Base-by-base conservation (phyloP, 2,113 vertebrate species). In the Mesitornis unicolor region DNA sequence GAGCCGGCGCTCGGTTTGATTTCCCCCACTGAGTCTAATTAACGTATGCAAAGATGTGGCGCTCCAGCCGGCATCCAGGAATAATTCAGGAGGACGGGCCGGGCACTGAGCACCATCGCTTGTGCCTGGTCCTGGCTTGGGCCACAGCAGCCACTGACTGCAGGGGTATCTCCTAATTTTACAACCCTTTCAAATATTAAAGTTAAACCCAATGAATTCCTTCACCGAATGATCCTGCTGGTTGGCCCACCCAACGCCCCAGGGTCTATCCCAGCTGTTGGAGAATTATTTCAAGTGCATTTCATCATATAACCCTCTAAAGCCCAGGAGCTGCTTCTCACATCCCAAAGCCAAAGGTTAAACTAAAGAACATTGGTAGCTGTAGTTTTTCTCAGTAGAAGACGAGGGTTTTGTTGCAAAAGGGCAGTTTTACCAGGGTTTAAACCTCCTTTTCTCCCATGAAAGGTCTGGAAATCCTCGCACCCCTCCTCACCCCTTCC, bases 21-120 rank as follows among this genome's bases (percentile, higher is more conserved):
- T 91, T 87, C 60, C 15, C 93, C 81, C 84, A 26, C 92, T 51
- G 69, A 93, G 95, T 7, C 57, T 56, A 67, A 91, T 85, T 84
- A 93, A 89, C 0, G 1, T 31, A 36, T 48, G 57, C 81, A 42
- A 84, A 75, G 93, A n/a, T 1, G 89, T 17, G 1, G 80, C 31
- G 2, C 88, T 5, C 6, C 24, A 71, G 80, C 22, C 10, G 68
- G 36, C 77, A 10, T 18, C 8, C 25, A n/a, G 3, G 90, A 28
- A 81, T 81, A 19, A 61, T 57, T 87, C 89, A 48, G 47, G n/a
- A n/a, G n/a, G n/a, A n/a, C n/a, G n/a, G n/a, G n/a, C n/a, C 11
- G 5, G 79, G 53, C 1, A 6, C 67, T 3, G 45, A n/a, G 33
- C 31, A 31, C 42, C 68, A 2, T 11, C 5, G 2, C 83, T 57